Percentiles rank a stretch among this genome's conserved stretches.
These are phyloP conservation scores for Apoderus coryli DNA, from an alignment of 2,888 invertebrate genomes.

Conservation along the genomic window DNA sequence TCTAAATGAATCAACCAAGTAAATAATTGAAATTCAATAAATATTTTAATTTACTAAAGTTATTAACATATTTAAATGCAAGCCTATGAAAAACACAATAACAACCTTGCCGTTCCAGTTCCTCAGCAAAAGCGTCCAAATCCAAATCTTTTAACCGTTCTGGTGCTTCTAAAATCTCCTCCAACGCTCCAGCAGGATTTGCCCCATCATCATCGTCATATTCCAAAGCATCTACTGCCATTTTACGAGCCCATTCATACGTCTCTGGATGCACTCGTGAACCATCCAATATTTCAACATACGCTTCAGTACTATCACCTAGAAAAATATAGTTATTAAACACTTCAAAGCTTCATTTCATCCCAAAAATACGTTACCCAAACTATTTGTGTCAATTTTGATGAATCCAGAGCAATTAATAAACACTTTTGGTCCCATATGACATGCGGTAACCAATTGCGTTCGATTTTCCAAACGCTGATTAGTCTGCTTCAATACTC, in stretches of 20 bases:
- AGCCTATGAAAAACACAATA: conserved; percentile 30
- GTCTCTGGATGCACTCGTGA: conserved; percentile 98
- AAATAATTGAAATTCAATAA: conserved; percentile 5
- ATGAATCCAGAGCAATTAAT: conserved; percentile 99
- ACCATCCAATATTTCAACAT: conserved; percentile 91
- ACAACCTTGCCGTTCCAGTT: conserved; percentile 76
- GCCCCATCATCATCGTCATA: conserved; percentile 96
- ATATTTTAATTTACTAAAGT: conserved; percentile 1
- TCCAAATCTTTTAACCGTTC: conserved; percentile 91
- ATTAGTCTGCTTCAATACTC: conserved; percentile 80
- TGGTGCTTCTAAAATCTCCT: conserved; percentile 92
- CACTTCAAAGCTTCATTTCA: no score
- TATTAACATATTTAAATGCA: conserved; percentile 1
- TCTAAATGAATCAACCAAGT: background rate
- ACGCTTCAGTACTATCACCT: conserved; percentile 90
- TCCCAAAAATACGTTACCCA: no score
- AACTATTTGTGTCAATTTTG: conserved; percentile 91
- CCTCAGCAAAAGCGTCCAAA: conserved; percentile 96
- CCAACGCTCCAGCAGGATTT: conserved; percentile 91
- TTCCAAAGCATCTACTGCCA: conserved; percentile 98
- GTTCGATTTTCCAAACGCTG: conserved; percentile 88
- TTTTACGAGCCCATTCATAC: conserved; percentile 99
- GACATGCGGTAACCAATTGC: conserved; percentile 86
- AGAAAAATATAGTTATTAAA: no score
- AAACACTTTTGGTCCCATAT: conserved; percentile 91